Evolutionary conservation across 1,140 invertebrate species (phyloP), one percentile per base, ranked within the genome.

Genomic region (Dreissena polymorpha): DNA sequence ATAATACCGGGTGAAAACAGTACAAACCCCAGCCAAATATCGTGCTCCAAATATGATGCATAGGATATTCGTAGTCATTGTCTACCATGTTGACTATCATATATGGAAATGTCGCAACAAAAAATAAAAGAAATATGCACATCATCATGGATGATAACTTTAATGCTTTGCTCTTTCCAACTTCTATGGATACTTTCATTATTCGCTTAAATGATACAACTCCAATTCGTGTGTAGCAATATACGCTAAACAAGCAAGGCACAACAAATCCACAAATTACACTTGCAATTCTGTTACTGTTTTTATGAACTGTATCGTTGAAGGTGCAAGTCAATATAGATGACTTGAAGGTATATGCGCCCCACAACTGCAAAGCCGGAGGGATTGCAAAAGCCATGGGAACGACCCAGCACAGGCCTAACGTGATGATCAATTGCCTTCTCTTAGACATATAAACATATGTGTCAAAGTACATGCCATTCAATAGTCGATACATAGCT

Each of bases 111-210:
- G 89, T 87, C 63, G 88, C 88, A 14, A 89, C 21, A 63, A 90
- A 86, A 78, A 87, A 90, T 50, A 87, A 84, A 21, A 83, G 50
- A 82, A 89, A 90, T 68, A 90, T 90, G 80, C 87, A 86, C 65
- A 88, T 65, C 89, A 90, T 90, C 89, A 90, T 90, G 63, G 84
- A 86, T 5, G 89, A 89, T 6, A 90, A 85, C 12, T 88, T 82
- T 27, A 89, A 76, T 12, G 89, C 85, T 70, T 79, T 86, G 10
- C 79, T 79, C 70, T 83, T 78, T 12, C 79, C 18, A 12, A 70
- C 69, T 14, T 60, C 21, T 18, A 18, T 23, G 6, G 16, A 23
- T 23, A 18, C 16, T 60, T 23, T 2, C 16, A 18, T 18, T 60
- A 12, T 23, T n/a, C 57, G 57, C 21, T 60, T 60, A 23, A 60